phyloP scores from a whole-genome alignment of 2,113 vertebrate species.

The Myxocyprinus asiaticus region DNA sequence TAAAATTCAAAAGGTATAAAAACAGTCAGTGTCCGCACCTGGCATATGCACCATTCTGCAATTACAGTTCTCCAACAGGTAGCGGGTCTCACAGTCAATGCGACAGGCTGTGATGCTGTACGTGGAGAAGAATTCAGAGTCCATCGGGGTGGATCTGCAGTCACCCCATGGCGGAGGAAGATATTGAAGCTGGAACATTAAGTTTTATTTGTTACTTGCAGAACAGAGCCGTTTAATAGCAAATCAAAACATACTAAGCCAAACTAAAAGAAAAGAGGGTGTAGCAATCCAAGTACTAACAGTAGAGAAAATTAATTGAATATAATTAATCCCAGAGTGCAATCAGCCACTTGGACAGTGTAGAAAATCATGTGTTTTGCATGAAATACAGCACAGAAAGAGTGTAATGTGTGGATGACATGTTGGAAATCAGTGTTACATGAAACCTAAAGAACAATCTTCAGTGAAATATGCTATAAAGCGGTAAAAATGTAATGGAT shows the following conservation, averaged over 20 bases:
- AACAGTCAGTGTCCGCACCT: constrained; percentile 65
- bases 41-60: constrained; percentile 95
- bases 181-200: constrained; percentile 76
- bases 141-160: constrained; percentile 75
- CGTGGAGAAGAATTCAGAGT: constrained; percentile 80
- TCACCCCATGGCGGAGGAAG: constrained; percentile 81
- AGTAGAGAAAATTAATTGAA: constrained; percentile 32
- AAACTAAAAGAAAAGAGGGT: constrained; percentile 46
- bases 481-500: no score
- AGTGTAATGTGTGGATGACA: constrained; percentile 48
- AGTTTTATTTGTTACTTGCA: constrained; percentile 41
- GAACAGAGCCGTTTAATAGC: constrained; percentile 8
- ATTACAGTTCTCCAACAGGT: constrained; percentile 86
- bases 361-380: no score
- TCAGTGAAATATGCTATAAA: no score
- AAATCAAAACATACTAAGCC: constrained; percentile 6
- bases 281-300: constrained; percentile 50
- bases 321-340: constrained; percentile 38
- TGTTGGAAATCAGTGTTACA: no score
- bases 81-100: constrained; percentile 86
- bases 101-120: constrained; percentile 89
- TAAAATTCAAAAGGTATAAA: no score
- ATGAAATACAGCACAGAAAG: constrained; percentile 23
- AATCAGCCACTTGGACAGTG: background rate
- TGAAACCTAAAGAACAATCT: no score